Percentiles rank a stretch among this genome's conserved stretches.
Evolutionary conservation across 2,797 vertebrate species (phyloP).

Genomic region (Falco columbarius): DNA sequence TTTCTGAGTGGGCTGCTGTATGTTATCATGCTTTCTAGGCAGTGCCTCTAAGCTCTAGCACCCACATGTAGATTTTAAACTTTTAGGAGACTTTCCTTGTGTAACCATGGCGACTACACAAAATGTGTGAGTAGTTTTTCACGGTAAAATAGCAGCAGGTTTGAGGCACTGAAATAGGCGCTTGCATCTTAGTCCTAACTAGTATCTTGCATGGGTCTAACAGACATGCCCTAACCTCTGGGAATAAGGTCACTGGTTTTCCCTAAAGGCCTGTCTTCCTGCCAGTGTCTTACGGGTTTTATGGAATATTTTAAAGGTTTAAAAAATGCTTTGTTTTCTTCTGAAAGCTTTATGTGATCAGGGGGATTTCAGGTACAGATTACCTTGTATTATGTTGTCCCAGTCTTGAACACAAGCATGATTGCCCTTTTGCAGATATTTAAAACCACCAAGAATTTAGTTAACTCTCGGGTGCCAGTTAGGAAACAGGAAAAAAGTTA

Average conservation of each 20-base stretch:
- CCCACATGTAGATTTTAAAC: neutral
- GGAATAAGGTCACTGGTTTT: constrained; percentile 18
- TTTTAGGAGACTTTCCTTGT: neutral
- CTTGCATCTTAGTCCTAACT: neutral
- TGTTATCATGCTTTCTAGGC: neutral
- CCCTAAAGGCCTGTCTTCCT: neutral
- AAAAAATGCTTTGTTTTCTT: neutral
- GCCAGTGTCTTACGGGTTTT: neutral
- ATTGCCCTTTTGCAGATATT: neutral
- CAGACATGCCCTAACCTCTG: neutral
- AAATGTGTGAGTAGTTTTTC: neutral
- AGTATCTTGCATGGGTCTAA: neutral
- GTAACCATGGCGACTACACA: neutral
- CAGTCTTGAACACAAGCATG: neutral
- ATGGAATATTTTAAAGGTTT: neutral
- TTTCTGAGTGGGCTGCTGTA: neutral
- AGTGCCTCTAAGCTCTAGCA: neutral
- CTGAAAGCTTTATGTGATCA: neutral
- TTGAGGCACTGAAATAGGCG: neutral
- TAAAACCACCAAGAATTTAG: neutral
- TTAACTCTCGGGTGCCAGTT: neutral
- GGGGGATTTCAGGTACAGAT: neutral
- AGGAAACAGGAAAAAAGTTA: neutral
- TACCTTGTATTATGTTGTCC: neutral
- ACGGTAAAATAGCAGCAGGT: neutral